Percentiles rank a stretch among this genome's conserved stretches.
phyloP scores from a whole-genome alignment of 1,140 invertebrate genomes.

The Adoxophyes honmai region DNA sequence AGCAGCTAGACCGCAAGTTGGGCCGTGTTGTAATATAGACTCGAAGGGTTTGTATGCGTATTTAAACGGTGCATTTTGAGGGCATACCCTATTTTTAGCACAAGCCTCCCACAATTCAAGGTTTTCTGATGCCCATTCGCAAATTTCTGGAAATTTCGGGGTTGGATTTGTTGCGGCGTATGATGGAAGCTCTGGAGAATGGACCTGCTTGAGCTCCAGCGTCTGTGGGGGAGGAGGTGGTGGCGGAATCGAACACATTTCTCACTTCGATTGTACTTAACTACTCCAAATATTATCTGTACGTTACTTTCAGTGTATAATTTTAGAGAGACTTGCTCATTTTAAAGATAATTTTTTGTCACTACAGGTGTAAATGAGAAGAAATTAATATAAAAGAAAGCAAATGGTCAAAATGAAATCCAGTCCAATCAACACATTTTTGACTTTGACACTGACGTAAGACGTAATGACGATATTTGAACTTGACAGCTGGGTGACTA shows the following conservation, averaged over 20 bases:
- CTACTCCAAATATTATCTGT: too few relatives aligned
- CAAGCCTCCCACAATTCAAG: constrained; percentile 71
- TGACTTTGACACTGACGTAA: too few relatives aligned
- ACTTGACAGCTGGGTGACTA: too few relatives aligned
- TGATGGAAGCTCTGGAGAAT: not conserved
- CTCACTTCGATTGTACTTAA: too few relatives aligned
- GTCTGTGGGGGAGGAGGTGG: constrained; percentile 1
- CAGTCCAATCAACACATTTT: not conserved
- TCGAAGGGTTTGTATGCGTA: constrained; percentile 58
- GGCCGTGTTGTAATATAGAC: constrained; percentile 74
- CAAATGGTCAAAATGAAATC: not conserved
- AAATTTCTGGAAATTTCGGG: constrained; percentile 28
- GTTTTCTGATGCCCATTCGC: constrained; percentile 65
- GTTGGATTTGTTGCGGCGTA: not conserved
- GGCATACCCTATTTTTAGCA: constrained; percentile 62
- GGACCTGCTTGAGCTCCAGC: not conserved
- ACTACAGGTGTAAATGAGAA: too few relatives aligned
- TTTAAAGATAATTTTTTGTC: too few relatives aligned
- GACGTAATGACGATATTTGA: too few relatives aligned
- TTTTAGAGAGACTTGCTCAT: too few relatives aligned
- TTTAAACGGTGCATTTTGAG: constrained; percentile 51
- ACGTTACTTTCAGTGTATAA: too few relatives aligned
- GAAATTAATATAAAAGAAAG: too few relatives aligned
- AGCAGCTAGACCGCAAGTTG: constrained; percentile 90
- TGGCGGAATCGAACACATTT: constrained; percentile 7